Percentiles rank a stretch among this genome's conserved stretches.
Conservation (phyloP, 2,797 vertebrate species). For the Salmo trutta region DNA sequence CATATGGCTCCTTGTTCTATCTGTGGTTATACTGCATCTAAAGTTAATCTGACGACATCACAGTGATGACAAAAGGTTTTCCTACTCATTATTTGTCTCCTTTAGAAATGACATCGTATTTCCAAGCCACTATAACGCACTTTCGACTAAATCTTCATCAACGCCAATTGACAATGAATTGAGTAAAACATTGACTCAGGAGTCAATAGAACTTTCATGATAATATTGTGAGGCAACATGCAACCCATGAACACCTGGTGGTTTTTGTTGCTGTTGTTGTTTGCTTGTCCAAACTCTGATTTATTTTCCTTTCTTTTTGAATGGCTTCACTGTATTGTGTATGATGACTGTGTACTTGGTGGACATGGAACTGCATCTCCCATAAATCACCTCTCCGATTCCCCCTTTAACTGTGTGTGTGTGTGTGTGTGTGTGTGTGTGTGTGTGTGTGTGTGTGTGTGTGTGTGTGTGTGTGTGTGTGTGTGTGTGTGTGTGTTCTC, state of each 20-base stretch:
- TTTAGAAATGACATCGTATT: too few species aligned
- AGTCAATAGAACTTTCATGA: too few species aligned
- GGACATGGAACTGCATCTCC: background rate
- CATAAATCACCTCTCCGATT: background rate
- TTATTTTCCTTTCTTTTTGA: constrained; percentile 22
- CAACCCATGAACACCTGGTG: constrained; percentile 21
- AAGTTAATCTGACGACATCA: too few species aligned
- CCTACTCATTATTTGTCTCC: too few species aligned
- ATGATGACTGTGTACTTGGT: background rate
- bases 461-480: constrained; percentile 30
- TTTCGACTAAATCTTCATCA: too few species aligned
- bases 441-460: constrained; percentile 36
- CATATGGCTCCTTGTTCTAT: too few species aligned
- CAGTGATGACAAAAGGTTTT: too few species aligned
- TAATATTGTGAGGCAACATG: too few species aligned
- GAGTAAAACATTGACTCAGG: too few species aligned
- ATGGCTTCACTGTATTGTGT: constrained; percentile 27
- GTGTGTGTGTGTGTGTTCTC: constrained; percentile 37
- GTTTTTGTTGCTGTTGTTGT: constrained; percentile 28
- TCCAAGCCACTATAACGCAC: too few species aligned
- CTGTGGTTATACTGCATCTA: too few species aligned
- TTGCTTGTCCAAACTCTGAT: constrained; percentile 41
- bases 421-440: constrained; percentile 38
- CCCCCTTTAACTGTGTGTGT: constrained; percentile 20
- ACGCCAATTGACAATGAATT: too few species aligned